Evolutionary conservation across 2,113 vertebrate genomes (phyloP).

Genomic region (Nyctibius bracteatus): DNA sequence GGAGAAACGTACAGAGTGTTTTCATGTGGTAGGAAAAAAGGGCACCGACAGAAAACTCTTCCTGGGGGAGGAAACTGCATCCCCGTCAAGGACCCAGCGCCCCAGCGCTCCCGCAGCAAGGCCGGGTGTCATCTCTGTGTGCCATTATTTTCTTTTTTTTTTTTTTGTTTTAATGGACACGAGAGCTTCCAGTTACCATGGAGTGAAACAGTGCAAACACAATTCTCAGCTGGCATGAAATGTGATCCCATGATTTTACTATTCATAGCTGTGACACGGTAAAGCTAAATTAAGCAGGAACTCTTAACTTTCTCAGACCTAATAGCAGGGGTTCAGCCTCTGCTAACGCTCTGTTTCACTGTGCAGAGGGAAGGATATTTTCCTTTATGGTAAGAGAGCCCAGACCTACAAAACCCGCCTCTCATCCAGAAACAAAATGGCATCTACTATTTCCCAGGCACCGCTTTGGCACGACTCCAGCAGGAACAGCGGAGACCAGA

Average conservation of each 20-base stretch:
- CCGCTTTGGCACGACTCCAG: neutral
- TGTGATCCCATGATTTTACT: slow-evolving; percentile 4
- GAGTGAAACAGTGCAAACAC: slow-evolving; percentile 24
- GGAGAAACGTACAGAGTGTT: neutral
- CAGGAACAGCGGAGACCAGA: neutral
- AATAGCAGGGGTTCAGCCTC: neutral
- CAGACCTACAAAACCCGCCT: neutral
- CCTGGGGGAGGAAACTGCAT: neutral
- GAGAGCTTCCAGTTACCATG: slow-evolving; percentile 48
- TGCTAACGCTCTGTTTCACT: neutral
- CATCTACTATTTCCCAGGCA: neutral
- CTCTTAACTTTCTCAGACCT: neutral
- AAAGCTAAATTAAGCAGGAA: slow-evolving; percentile 46
- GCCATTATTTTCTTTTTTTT: no score
- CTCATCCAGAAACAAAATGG: neutral
- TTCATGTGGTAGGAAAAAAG: neutral
- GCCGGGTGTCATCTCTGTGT: neutral
- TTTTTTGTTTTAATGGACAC: neutral
- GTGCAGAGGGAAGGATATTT: neutral
- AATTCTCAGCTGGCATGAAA: slow-evolving; percentile 44
- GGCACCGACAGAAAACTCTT: neutral
- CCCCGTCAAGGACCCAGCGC: neutral
- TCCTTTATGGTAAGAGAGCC: neutral
- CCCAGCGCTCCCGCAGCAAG: neutral
- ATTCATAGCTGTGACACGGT: slow-evolving; percentile 47